These are phyloP conservation scores for Synanthedon andrenaeformis DNA, from an alignment of 2,888 invertebrate species.

Conservation along the genomic window DNA sequence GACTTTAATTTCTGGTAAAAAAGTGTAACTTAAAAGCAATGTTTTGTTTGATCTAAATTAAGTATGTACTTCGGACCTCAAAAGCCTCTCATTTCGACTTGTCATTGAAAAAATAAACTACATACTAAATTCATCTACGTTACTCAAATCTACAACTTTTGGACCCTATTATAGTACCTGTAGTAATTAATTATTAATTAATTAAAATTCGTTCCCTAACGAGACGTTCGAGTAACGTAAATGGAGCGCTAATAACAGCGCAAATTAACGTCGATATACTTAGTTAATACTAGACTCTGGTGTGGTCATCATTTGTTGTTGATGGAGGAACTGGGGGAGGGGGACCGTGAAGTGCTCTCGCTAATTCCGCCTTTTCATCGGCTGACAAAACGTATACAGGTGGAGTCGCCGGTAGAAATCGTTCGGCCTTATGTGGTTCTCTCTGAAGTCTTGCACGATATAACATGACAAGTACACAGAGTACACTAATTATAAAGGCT, in stretches of 20 bases:
- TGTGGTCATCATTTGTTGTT: constrained; percentile 22
- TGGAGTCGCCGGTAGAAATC: constrained; percentile 73
- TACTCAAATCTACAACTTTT: constrained; percentile 39
- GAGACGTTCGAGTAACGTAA: constrained; percentile 11
- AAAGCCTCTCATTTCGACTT: constrained; percentile 5
- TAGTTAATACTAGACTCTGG: constrained; percentile 31
- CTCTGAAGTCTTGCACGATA: constrained; percentile 72
- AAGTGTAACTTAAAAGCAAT: too few species aligned
- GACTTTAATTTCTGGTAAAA: too few species aligned
- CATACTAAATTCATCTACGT: constrained; percentile 21
- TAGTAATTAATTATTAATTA: constrained; percentile 21
- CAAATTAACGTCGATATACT: not conserved
- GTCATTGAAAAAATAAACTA: constrained; percentile 8
- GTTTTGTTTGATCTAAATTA: too few species aligned
- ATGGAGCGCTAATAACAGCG: constrained; percentile 1
- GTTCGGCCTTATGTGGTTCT: constrained; percentile 64
- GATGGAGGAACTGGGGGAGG: constrained; percentile 38
- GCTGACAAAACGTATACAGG: constrained; percentile 79
- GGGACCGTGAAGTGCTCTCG: constrained; percentile 48
- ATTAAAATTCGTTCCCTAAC: not conserved
- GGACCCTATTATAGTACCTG: constrained; percentile 51
- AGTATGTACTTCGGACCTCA: too few species aligned
- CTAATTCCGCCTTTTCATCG: constrained; percentile 71
- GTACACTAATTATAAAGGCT: constrained; percentile 82
- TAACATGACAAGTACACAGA: constrained; percentile 80